phyloP scores from a whole-genome alignment of 2,113 vertebrate genomes.

The Corythornis vintsioides region DNA sequence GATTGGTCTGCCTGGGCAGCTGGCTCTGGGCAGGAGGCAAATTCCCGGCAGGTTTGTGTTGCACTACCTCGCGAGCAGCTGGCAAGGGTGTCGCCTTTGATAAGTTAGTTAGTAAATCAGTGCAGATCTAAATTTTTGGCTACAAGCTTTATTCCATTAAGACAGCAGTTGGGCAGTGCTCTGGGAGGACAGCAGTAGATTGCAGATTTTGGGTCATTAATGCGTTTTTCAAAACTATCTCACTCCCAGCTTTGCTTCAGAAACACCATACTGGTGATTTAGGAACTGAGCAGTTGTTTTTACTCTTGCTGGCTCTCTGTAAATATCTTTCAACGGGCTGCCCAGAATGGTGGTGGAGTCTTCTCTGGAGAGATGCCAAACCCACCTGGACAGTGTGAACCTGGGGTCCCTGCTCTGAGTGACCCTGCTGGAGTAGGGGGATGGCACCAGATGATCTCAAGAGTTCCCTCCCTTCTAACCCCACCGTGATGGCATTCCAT shows the following conservation, averaged over 20 bases:
- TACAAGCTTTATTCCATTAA: neutral
- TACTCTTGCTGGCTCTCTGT: neutral
- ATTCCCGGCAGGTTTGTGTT: neutral
- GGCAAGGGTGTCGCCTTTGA: neutral
- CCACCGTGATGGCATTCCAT: no score
- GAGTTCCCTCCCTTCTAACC: no score
- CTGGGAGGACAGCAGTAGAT: neutral
- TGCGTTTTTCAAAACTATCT: neutral
- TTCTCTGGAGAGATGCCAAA: no score
- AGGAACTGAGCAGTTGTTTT: neutral
- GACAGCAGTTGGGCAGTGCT: neutral
- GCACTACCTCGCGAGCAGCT: neutral
- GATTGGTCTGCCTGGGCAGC: no score
- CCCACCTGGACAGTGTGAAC: no score
- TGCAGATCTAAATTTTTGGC: neutral
- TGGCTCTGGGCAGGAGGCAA: no score
- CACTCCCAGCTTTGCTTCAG: neutral
- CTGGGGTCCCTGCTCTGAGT: no score
- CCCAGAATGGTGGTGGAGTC: neutral
- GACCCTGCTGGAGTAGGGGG: no score
- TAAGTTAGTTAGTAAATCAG: neutral
- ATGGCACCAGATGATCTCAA: no score
- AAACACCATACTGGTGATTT: neutral
- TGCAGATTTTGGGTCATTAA: neutral
- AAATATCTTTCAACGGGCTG: neutral